A percentile compares a stretch with the other conserved stretches of the same genome.
Evolutionary conservation across 2,797 vertebrate species (phyloP).

Genomic region (Pangasius krempfi): DNA sequence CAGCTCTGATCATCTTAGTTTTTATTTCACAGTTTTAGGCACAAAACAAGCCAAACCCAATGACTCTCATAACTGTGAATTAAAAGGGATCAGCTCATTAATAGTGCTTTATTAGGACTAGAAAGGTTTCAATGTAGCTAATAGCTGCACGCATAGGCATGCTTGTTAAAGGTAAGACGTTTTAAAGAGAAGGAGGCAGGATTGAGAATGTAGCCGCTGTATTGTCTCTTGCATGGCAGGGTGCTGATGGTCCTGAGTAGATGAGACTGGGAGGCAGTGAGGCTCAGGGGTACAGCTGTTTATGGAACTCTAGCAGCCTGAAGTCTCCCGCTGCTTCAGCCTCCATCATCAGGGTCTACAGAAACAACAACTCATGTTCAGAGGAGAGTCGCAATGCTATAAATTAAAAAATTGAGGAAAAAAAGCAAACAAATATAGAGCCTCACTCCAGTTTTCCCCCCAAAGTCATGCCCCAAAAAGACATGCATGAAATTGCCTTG

Average conservation of each 20-base stretch:
- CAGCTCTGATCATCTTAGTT: background rate
- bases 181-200: constrained; percentile 1
- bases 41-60: background rate
- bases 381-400: background rate
- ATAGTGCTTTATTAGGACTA: background rate
- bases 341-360: constrained; percentile 81
- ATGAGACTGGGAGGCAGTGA: background rate
- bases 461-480: background rate
- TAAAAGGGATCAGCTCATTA: background rate
- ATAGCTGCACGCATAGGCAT: background rate
- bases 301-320: constrained; percentile 82
- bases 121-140: background rate
- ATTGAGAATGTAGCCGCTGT: background rate
- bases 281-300: constrained; percentile 71
- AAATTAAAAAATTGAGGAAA: background rate
- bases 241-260: constrained; percentile 31
- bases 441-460: too few species aligned
- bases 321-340: constrained; percentile 80
- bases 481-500: background rate
- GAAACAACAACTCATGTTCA: constrained; percentile 35
- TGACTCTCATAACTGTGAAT: background rate
- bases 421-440: background rate
- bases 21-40: constrained; percentile 7
- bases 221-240: constrained; percentile 11
- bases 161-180: background rate